Conservation (phyloP, 2,113 vertebrate species). For the Gallinago media region DNA sequence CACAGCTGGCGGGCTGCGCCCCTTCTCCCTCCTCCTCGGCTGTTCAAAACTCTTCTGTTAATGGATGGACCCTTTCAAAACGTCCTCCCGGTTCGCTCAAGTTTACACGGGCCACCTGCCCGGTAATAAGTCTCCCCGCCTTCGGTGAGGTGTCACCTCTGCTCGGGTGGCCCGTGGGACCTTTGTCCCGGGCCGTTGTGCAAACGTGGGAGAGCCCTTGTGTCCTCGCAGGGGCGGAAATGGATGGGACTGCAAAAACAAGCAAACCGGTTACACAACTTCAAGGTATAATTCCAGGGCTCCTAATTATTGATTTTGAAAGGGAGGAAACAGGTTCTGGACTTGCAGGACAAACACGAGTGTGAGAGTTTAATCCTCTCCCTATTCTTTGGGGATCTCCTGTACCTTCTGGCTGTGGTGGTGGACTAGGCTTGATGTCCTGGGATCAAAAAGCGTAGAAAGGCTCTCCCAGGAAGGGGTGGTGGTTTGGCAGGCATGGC, state of each 20-base stretch:
- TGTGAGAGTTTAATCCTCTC: background rate
- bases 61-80: background rate
- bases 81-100: fast-evolving
- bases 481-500: background rate
- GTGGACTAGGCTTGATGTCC: background rate
- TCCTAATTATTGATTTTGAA: background rate
- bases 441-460: background rate
- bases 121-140: fast-evolving
- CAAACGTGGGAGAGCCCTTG: background rate
- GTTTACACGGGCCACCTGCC: fast-evolving
- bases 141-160: background rate
- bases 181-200: background rate
- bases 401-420: background rate
- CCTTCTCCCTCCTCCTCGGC: background rate
- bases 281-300: background rate
- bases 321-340: background rate
- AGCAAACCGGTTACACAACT: conserved; percentile 13
- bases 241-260: background rate
- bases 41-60: fast-evolving
- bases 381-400: background rate
- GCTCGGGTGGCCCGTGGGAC: background rate
- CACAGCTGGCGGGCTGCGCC: too few species aligned
- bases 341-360: background rate
- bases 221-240: background rate
- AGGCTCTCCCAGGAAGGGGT: background rate